A percentile compares a stretch with the other conserved stretches of the same genome.
Evolutionary conservation across 92 coral and sea anemone species (phyloP).

Genomic region (Blastomussa wellsi): DNA sequence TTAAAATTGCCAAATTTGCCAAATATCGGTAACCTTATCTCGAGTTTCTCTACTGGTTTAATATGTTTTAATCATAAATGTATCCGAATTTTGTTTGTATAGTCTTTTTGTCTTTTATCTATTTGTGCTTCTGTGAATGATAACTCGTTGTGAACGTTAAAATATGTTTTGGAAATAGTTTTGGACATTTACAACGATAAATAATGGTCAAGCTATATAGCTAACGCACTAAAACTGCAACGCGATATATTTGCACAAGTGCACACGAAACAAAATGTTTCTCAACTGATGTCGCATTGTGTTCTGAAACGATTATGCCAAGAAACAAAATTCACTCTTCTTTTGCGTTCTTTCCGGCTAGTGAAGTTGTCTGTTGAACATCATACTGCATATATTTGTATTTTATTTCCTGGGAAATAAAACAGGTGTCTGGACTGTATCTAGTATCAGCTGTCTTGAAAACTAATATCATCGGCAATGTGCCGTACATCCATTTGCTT

Average conservation of each 20-base stretch:
- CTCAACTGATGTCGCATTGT: neutral
- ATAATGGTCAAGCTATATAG: neutral
- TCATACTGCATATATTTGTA: neutral
- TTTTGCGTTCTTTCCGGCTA: neutral
- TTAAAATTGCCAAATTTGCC: neutral
- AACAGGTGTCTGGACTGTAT: constrained; percentile 11
- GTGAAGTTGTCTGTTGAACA: neutral
- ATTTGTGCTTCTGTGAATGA: neutral
- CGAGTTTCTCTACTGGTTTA: neutral
- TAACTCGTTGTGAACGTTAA: neutral
- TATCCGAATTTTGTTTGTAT: neutral
- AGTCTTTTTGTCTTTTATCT: neutral
- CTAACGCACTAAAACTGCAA: neutral
- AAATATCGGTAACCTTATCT: neutral
- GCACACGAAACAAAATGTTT: neutral
- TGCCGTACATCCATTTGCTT: neutral
- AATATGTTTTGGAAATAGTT: neutral
- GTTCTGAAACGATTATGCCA: too few relatives aligned
- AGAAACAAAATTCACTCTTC: neutral
- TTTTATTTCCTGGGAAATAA: neutral
- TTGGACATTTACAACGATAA: neutral
- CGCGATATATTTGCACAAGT: neutral
- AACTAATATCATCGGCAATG: neutral
- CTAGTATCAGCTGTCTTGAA: neutral
- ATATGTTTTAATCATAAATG: neutral